Evolutionary conservation across 2,888 invertebrate genomes (phyloP).

Genomic region (Miltochrista miniata): DNA sequence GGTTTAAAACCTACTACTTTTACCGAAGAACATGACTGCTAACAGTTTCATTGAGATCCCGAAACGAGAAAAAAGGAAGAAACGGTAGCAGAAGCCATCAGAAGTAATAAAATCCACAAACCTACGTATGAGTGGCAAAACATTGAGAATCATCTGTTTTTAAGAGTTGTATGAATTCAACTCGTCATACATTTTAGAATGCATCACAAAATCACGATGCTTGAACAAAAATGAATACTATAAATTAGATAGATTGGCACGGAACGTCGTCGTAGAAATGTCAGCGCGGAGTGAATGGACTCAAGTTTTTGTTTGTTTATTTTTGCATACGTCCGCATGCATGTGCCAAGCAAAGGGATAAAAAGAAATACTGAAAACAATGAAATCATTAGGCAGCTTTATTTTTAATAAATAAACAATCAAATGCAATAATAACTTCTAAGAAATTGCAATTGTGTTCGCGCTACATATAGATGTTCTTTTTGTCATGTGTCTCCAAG

Average conservation of each 20-base stretch:
- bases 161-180: background rate
- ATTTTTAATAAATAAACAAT: conserved; percentile 43
- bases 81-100: no score
- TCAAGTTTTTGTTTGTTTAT: conserved; percentile 74
- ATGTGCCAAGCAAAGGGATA: conserved; percentile 70
- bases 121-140: no score
- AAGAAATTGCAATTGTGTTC: conserved; percentile 14
- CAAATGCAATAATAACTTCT: background rate
- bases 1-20: no score
- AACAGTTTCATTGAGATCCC: no score
- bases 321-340: conserved; percentile 72
- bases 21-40: no score
- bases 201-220: conserved; percentile 41
- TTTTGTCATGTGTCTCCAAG: background rate
- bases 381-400: conserved; percentile 57
- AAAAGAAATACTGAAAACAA: conserved; percentile 60
- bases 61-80: no score
- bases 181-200: conserved; percentile 18
- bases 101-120: no score
- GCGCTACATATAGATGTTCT: background rate
- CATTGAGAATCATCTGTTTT: no score
- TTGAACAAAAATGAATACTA: conserved; percentile 51
- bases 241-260: conserved; percentile 67
- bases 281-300: conserved; percentile 80
- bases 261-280: conserved; percentile 69